phyloP scores from a whole-genome alignment of 2,888 invertebrate genomes.

The Gastracanthus pulcherrimus region DNA sequence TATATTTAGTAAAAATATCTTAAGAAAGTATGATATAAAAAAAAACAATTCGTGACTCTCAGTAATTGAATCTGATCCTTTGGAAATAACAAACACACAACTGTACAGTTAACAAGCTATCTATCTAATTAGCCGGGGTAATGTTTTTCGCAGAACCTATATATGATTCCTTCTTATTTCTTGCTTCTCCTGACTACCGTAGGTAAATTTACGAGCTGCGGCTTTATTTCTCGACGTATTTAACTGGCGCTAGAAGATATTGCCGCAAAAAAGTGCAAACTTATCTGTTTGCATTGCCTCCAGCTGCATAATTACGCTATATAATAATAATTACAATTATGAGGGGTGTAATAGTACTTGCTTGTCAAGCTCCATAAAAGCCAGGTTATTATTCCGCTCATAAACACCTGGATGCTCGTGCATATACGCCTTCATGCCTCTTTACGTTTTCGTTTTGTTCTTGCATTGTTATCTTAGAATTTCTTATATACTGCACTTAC shows the following conservation, averaged over 20 bases:
- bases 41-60: no score
- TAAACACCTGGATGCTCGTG: slow-evolving; percentile 67
- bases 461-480: slow-evolving; percentile 51
- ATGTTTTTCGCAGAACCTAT: slow-evolving; percentile 12
- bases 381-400: slow-evolving; percentile 69
- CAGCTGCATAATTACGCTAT: slow-evolving; percentile 62
- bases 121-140: slow-evolving; percentile 14
- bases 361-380: slow-evolving; percentile 71
- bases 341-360: slow-evolving; percentile 66
- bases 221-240: slow-evolving; percentile 45
- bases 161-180: slow-evolving; percentile 19
- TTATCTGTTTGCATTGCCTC: slow-evolving; percentile 49
- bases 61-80: not conserved
- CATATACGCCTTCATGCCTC: slow-evolving; percentile 51
- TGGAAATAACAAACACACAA: not conserved
- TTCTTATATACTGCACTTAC: slow-evolving; percentile 40
- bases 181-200: slow-evolving; percentile 16
- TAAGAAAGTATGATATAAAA: no score
- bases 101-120: not conserved
- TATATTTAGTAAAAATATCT: no score
- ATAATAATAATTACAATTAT: slow-evolving; percentile 70
- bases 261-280: slow-evolving; percentile 42
- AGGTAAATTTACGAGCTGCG: slow-evolving; percentile 51
- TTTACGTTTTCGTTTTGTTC: slow-evolving; percentile 52
- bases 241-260: slow-evolving; percentile 46